These are phyloP conservation scores for Paraplagusia blochii DNA, from an alignment of 2,113 vertebrate species.

Conservation along the genomic window DNA sequence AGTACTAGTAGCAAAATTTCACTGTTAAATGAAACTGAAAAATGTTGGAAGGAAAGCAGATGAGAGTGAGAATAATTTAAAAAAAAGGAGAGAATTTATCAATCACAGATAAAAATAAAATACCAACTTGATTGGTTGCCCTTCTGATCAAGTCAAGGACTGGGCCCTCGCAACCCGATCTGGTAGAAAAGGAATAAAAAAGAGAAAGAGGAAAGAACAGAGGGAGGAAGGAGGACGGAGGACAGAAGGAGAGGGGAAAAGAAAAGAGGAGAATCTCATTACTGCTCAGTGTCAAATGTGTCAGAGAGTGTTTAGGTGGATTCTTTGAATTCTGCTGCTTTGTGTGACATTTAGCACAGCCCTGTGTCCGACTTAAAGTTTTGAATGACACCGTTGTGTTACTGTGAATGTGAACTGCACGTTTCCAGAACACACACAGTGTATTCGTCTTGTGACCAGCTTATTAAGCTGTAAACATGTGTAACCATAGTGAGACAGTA, in stretches of 20 bases:
- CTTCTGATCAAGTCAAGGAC: constrained; percentile 75
- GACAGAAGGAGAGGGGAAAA: constrained; percentile 7
- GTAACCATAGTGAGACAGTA: background rate
- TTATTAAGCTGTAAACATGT: background rate
- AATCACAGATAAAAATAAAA: constrained; percentile 21
- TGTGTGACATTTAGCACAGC: constrained; percentile 33
- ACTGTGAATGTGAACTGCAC: constrained; percentile 19
- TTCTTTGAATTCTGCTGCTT: constrained; percentile 10
- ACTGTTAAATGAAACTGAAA: constrained; percentile 10
- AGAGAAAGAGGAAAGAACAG: constrained; percentile 5
- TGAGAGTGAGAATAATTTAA: background rate
- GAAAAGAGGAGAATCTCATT: constrained; percentile 52
- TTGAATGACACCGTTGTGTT: constrained; percentile 1
- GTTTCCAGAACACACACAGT: background rate
- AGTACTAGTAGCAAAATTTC: background rate
- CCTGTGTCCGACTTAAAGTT: background rate
- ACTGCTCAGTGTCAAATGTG: constrained; percentile 55
- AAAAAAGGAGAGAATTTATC: constrained; percentile 32
- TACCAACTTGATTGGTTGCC: constrained; percentile 69
- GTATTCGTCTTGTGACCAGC: background rate
- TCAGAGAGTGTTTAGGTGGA: background rate
- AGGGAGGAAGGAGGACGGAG: constrained; percentile 23
- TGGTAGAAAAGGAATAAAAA: constrained; percentile 63
- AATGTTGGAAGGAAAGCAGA: constrained; percentile 4
- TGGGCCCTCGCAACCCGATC: constrained; percentile 75